Conservation (phyloP, 2,113 vertebrate genomes). For the Campylomormyrus tamandua region DNA sequence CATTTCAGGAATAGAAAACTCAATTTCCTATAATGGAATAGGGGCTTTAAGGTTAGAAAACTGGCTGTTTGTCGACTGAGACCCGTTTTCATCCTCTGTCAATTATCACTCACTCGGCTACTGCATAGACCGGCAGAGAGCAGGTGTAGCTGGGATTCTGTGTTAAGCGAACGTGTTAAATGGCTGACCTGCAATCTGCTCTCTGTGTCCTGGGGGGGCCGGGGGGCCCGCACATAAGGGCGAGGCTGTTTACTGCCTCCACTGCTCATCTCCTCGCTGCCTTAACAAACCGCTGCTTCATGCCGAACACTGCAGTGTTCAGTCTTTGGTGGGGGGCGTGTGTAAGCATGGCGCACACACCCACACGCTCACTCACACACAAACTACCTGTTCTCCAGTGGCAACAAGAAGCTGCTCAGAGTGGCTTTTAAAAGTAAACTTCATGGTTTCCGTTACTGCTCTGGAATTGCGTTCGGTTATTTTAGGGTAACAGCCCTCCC, state of each 20-base stretch:
- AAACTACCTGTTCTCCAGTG: slow-evolving; percentile 16
- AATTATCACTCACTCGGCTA: neutral
- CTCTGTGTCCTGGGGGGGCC: neutral
- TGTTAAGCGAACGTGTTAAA: neutral
- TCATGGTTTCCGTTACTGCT: slow-evolving; percentile 28
- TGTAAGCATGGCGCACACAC: neutral
- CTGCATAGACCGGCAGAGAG: neutral
- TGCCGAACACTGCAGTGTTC: slow-evolving; percentile 17
- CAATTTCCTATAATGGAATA: neutral
- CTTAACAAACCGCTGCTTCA: slow-evolving; percentile 21
- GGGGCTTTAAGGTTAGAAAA: neutral
- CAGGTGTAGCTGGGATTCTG: neutral
- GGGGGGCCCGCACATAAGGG: neutral
- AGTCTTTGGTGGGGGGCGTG: neutral
- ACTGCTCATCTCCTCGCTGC: neutral
- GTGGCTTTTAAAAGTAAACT: slow-evolving; percentile 27
- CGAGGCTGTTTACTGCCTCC: neutral
- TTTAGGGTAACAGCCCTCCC: slow-evolving; percentile 16
- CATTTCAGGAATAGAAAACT: neutral
- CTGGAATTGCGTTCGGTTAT: slow-evolving; percentile 15
- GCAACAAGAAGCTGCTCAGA: slow-evolving; percentile 32
- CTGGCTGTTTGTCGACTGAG: neutral
- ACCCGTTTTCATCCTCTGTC: neutral
- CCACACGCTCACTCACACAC: slow-evolving; percentile 14
- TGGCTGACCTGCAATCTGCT: neutral